Evolutionary conservation across 2,113 vertebrate species (phyloP), one percentile per base, ranked within the genome.

Genomic region (Sylvilagus bachmani): DNA sequence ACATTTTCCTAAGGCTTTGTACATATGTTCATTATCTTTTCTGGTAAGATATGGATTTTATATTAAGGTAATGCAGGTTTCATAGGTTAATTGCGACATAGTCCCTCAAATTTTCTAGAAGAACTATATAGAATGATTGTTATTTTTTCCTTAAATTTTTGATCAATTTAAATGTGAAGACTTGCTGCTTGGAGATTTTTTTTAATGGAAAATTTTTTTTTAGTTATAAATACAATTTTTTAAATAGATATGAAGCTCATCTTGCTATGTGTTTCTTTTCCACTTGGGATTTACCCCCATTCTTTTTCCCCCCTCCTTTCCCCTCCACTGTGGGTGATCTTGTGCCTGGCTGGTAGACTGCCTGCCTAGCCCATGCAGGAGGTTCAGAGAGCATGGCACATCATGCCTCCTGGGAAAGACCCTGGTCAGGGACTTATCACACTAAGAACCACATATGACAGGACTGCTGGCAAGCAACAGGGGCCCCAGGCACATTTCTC

Each of bases 81-180:
- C 10, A 33, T 12, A 94, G 36, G 62, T 78, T 53, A 94, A 29
- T 61, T 84, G 31, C 24, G 4, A 84, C 77, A 24, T 31, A 69
- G 11, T 61, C 25, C 13, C 49, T 77, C 67, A 77, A 29, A 51
- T 31, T 70, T 69, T 58, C n/a, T 53, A 6, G 21, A 75, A 55
- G 19, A 75, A 10, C 75, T n/a, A 36, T 58, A 25, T 36, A 84
- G 25, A 84, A 78, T 58, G 19, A 16, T 84, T 78, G 16, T 10
- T 31, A 81, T 89, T 84, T 17, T 89, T 82, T 83, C 29, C 29
- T 75, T 58, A 83, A 89, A 75, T 44, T 21, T 67, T 89, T 89
- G 38, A 36, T 89, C 22, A 44, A 38, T 67, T 77, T 75, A 31
- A 85, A 21, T 22, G 61, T 24, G 29, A 77, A 77, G 51, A 24